A percentile compares a stretch with the other conserved stretches of the same genome.
phyloP scores from a whole-genome alignment of 2,888 invertebrate genomes.

The Macaria notata region DNA sequence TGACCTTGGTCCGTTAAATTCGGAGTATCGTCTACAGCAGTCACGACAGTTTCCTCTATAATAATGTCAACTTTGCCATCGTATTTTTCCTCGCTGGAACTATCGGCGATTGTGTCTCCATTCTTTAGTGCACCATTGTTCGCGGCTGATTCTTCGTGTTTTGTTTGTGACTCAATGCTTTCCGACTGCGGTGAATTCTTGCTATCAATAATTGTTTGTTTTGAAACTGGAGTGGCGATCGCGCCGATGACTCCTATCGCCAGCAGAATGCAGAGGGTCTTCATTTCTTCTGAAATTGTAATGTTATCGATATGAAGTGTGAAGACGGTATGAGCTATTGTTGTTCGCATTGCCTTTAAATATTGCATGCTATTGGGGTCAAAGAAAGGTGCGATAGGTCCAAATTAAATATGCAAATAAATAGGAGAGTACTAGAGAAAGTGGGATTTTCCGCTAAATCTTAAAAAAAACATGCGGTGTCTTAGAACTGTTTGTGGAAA shows the following conservation, averaged over 20 bases:
- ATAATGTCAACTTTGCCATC: conserved; percentile 47
- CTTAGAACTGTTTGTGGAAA: no score
- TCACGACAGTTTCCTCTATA: conserved; percentile 49
- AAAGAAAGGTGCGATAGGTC: conserved; percentile 56
- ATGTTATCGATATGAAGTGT: conserved; percentile 24
- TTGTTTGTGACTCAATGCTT: conserved; percentile 46
- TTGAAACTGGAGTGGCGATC: conserved; percentile 47
- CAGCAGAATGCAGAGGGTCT: conserved; percentile 47
- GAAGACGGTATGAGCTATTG: conserved; percentile 33
- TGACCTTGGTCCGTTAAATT: background rate
- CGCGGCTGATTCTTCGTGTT: conserved; percentile 39
- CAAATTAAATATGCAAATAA: conserved; percentile 29
- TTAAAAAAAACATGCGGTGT: background rate
- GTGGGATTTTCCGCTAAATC: conserved; percentile 20
- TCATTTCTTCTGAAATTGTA: conserved; percentile 64
- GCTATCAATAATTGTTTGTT: conserved; percentile 45
- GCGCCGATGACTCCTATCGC: conserved; percentile 49
- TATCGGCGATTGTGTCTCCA: conserved; percentile 32
- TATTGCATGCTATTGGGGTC: conserved; percentile 60
- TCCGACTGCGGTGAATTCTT: conserved; percentile 38
- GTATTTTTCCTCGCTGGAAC: conserved; percentile 26
- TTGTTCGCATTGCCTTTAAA: conserved; percentile 44
- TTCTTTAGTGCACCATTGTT: conserved; percentile 50
- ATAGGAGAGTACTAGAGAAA: conserved; percentile 25
- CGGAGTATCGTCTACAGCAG: conserved; percentile 10